These are phyloP conservation scores for Aricia artaxerxes DNA, from an alignment of 2,888 invertebrate species.

Conservation along the genomic window DNA sequence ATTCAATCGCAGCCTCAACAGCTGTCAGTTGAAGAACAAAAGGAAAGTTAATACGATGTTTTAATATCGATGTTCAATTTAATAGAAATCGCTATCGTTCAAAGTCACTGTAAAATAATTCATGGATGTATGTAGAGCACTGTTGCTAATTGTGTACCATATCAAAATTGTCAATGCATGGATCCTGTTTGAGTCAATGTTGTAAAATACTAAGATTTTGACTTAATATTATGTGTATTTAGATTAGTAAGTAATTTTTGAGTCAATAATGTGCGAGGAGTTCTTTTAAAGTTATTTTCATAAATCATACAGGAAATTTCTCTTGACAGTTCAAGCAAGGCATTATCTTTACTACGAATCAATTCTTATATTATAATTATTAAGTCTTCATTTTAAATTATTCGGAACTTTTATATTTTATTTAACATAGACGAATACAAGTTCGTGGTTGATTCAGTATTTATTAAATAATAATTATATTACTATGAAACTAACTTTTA, in stretches of 20 bases:
- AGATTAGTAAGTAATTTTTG: background rate
- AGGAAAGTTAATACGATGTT: conserved; percentile 57
- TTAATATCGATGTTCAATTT: conserved; percentile 37
- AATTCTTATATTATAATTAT: too few relatives aligned
- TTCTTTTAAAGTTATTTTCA: background rate
- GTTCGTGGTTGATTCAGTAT: too few relatives aligned
- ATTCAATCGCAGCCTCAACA: conserved; percentile 72
- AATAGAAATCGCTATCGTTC: background rate
- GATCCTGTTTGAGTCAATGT: background rate
- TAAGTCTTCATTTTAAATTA: too few relatives aligned
- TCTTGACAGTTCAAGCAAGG: too few relatives aligned
- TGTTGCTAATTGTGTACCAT: background rate
- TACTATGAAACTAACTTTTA: too few relatives aligned
- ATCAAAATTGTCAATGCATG: background rate
- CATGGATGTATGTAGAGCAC: background rate
- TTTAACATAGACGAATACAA: too few relatives aligned
- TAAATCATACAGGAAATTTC: too few relatives aligned
- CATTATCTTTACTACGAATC: too few relatives aligned
- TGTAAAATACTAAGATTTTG: background rate
- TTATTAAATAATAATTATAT: too few relatives aligned
- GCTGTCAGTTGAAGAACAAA: conserved; percentile 66
- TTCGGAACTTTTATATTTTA: too few relatives aligned
- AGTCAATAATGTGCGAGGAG: background rate
- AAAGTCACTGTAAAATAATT: background rate
- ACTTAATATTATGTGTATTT: background rate